Conservation (phyloP, 2,797 vertebrate species). For the Mionectes olivaceus region DNA sequence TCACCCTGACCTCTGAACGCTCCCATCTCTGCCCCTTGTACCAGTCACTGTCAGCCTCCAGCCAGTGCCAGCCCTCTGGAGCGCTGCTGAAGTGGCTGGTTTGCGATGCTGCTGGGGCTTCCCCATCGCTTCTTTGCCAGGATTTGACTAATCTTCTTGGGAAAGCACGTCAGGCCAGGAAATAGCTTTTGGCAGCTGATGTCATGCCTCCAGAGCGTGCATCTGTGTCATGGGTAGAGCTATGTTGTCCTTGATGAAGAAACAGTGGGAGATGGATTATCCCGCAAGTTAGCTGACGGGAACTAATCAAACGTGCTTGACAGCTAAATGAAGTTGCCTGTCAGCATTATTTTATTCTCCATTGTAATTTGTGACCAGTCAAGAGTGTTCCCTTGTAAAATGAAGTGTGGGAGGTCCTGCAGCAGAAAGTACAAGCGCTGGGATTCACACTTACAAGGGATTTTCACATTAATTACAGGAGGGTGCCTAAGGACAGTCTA, state of each 20-base stretch:
- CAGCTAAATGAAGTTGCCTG: conserved; percentile 51
- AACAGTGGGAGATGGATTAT: conserved; percentile 58
- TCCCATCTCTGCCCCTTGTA: neutral
- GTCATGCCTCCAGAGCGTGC: neutral
- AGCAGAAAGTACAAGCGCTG: neutral
- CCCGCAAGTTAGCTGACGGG: conserved; percentile 21
- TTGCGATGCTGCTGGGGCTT: neutral
- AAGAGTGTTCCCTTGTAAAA: neutral
- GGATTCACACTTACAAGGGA: neutral
- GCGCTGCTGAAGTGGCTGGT: neutral
- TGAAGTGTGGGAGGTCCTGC: neutral
- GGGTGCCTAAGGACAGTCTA: neutral
- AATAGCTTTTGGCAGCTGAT: conserved; percentile 31
- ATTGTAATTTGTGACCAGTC: conserved; percentile 22
- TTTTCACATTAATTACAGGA: conserved; percentile 22
- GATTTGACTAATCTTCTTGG: conserved; percentile 19
- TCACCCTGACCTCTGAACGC: fast-evolving
- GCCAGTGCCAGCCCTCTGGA: fast-evolving
- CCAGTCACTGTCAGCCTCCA: neutral
- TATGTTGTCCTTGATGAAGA: conserved; percentile 36
- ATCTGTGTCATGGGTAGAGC: neutral
- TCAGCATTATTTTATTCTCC: conserved; percentile 38
- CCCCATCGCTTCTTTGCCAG: neutral
- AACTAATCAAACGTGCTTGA: conserved; percentile 27
- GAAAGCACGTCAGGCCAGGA: neutral